Evolutionary conservation across 2,797 vertebrate species (phyloP).

Genomic region (Falco novaeseelandiae): DNA sequence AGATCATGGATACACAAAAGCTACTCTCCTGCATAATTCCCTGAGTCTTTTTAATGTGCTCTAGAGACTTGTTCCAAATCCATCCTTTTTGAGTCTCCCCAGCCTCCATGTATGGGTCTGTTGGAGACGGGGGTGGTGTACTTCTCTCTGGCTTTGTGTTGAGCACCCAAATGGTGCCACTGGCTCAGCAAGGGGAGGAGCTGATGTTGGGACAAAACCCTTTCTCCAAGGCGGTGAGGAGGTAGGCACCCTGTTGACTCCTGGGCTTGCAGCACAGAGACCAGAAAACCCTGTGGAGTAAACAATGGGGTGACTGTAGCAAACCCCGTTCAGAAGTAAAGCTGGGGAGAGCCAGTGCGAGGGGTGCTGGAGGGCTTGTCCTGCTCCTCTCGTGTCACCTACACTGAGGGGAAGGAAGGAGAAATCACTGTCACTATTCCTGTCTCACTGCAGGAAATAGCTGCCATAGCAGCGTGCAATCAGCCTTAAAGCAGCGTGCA

Average conservation of each 20-base stretch:
- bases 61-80: not conserved
- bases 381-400: not conserved
- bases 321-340: not conserved
- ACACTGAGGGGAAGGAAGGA: not conserved
- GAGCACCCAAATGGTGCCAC: not conserved
- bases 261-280: not conserved
- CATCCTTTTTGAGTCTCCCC: not conserved
- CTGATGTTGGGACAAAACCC: not conserved
- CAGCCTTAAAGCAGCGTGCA: not conserved
- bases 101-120: not conserved
- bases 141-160: not conserved
- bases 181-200: not conserved
- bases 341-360: not conserved
- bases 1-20: not conserved
- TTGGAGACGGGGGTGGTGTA: not conserved
- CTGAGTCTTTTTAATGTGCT: not conserved
- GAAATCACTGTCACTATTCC: conserved; percentile 12
- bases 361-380: not conserved
- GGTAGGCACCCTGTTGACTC: not conserved
- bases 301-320: not conserved
- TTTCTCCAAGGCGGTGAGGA: not conserved
- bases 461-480: not conserved
- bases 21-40: not conserved
- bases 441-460: conserved; percentile 10
- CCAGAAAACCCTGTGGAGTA: not conserved